Evolutionary conservation across 2,888 invertebrate species (phyloP).

Genomic region (Doris montereyensis): DNA sequence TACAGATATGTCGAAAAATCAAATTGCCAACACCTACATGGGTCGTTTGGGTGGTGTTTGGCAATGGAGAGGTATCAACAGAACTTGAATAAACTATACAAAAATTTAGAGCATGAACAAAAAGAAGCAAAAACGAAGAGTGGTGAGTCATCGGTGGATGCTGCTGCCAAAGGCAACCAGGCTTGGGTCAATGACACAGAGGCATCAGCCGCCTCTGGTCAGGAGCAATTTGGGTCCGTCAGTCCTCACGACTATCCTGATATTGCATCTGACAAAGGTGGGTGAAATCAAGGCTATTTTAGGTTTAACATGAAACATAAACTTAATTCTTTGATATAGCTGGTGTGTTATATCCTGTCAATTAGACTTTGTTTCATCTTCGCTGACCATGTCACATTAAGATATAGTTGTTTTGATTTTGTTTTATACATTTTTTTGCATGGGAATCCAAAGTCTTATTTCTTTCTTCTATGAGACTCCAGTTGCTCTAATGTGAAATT

Average conservation of each 20-base stretch:
- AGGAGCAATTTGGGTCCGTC: conserved; percentile 53
- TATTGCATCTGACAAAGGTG: conserved; percentile 65
- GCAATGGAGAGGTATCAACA: conserved; percentile 67
- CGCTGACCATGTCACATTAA: too few species aligned
- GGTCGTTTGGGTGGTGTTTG: conserved; percentile 57
- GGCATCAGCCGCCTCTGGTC: conserved; percentile 25
- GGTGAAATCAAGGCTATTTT: too few species aligned
- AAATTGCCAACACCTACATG: conserved; percentile 72
- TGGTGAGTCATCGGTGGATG: neutral
- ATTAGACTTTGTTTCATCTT: too few species aligned
- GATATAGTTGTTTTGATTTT: too few species aligned
- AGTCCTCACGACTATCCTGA: conserved; percentile 61
- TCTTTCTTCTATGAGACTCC: too few species aligned
- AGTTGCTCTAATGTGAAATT: too few species aligned
- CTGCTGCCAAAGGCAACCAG: neutral
- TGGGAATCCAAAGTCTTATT: too few species aligned
- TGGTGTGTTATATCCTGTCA: too few species aligned
- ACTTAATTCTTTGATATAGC: too few species aligned
- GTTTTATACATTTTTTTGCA: too few species aligned
- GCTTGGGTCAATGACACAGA: neutral
- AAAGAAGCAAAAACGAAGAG: neutral
- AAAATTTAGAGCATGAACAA: conserved; percentile 42
- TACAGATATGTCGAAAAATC: conserved; percentile 44
- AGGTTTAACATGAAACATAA: too few species aligned
- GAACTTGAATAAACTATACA: conserved; percentile 62